Conservation (phyloP, 1,140 invertebrate species). For the Pogonus chalceus region DNA sequence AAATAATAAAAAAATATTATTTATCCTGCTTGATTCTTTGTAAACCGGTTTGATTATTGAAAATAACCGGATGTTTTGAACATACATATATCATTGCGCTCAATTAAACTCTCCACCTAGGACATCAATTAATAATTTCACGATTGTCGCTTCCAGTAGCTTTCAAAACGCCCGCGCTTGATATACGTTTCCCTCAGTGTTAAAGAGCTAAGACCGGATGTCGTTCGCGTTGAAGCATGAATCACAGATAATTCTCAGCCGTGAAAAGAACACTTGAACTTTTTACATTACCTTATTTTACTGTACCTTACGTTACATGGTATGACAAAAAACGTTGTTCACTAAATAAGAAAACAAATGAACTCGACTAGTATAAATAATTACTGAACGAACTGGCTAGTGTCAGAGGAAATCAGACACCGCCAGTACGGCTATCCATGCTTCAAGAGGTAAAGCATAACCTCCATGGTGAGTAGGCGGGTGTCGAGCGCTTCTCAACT, state of each 20-base stretch:
- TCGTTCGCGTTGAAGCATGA: too few relatives aligned
- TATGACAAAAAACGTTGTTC: too few relatives aligned
- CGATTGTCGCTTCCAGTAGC: background rate
- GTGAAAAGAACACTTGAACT: too few relatives aligned
- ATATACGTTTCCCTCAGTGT: background rate
- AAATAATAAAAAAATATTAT: too few relatives aligned
- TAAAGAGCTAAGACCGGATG: too few relatives aligned
- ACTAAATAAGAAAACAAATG: background rate
- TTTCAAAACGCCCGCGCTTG: background rate
- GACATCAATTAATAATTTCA: background rate
- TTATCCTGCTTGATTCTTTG: too few relatives aligned
- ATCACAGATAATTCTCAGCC: too few relatives aligned
- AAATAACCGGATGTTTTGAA: background rate
- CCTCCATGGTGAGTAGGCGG: background rate
- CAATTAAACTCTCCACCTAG: background rate
- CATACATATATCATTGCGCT: background rate
- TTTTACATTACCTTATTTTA: too few relatives aligned
- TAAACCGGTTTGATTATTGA: too few relatives aligned
- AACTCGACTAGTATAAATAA: background rate
- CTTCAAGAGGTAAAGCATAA: too few relatives aligned
- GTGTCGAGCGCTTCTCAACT: background rate
- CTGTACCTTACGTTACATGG: too few relatives aligned
- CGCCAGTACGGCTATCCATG: background rate
- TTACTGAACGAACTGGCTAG: background rate
- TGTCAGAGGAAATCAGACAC: conserved; percentile 3